Conservation (phyloP, 2,888 invertebrate species). For the Dysmachus trigonus region DNA sequence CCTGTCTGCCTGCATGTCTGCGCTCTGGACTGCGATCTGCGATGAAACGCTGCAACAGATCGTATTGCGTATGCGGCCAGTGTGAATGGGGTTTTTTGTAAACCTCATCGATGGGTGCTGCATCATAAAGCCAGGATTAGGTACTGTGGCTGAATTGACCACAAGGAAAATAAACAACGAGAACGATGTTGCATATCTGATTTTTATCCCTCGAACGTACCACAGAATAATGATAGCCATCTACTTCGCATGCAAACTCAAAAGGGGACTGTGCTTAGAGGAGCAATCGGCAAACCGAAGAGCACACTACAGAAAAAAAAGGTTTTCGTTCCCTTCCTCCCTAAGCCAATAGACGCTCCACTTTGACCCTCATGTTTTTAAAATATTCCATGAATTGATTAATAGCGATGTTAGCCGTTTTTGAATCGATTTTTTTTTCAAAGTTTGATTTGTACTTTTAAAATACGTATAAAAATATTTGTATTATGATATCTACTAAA, state of each 20-base stretch:
- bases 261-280: not conserved
- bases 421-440: not conserved
- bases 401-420: not conserved
- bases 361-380: not conserved
- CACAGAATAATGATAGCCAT: not conserved
- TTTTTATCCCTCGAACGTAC: not conserved
- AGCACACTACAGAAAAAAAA: not conserved
- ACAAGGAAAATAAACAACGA: not conserved
- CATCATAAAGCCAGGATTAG: not conserved
- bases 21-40: not conserved
- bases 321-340: not conserved
- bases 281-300: not conserved
- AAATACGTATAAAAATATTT: too few species aligned
- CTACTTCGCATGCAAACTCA: not conserved
- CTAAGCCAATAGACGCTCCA: not conserved
- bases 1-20: not conserved
- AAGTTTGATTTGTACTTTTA: not conserved
- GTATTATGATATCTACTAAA: too few species aligned
- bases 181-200: not conserved
- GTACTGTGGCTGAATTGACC: not conserved
- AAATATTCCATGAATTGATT: not conserved
- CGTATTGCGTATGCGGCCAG: not conserved
- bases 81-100: slow-evolving; percentile 15
- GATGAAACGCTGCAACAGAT: not conserved
- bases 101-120: not conserved